phyloP scores from a whole-genome alignment of 2,888 invertebrate genomes.

The Lasioglossum leucozonium region DNA sequence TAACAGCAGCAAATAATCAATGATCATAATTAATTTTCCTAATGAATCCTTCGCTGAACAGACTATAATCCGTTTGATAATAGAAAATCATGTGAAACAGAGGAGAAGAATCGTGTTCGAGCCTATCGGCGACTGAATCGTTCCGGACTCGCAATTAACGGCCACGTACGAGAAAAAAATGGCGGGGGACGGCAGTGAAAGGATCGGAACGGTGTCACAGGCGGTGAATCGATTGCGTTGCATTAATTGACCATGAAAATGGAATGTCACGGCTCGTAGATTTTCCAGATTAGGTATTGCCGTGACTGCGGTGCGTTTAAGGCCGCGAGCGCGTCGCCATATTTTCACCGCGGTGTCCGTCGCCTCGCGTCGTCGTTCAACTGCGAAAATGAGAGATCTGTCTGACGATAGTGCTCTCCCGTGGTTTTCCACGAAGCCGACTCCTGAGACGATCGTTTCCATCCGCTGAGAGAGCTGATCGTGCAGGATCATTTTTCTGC shows the following conservation, averaged over 20 bases:
- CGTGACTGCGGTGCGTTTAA: conserved; percentile 62
- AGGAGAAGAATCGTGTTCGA: not conserved
- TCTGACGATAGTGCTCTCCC: not conserved
- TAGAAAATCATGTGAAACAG: not conserved
- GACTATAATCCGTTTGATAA: not conserved
- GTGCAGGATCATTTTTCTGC: too few relatives aligned
- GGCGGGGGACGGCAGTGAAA: conserved; percentile 55
- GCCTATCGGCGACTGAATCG: not conserved
- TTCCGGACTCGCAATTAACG: conserved; percentile 44
- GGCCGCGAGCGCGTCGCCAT: conserved; percentile 51
- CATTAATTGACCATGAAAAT: conserved; percentile 72
- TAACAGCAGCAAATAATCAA: too few relatives aligned
- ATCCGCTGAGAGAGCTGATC: not conserved
- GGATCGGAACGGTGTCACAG: conserved; percentile 59
- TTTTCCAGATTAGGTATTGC: conserved; percentile 69
- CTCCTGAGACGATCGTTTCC: not conserved
- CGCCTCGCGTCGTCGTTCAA: not conserved
- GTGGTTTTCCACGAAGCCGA: not conserved
- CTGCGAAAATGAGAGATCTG: conserved; percentile 5
- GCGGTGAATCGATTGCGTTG: conserved; percentile 57
- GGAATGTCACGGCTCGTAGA: conserved; percentile 70
- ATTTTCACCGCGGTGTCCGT: conserved; percentile 37
- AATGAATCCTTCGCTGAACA: not conserved
- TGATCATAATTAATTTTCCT: not conserved
- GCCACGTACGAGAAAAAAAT: conserved; percentile 27